phyloP scores from a whole-genome alignment of 2,797 vertebrate genomes.

The Poliocrania exsul region DNA sequence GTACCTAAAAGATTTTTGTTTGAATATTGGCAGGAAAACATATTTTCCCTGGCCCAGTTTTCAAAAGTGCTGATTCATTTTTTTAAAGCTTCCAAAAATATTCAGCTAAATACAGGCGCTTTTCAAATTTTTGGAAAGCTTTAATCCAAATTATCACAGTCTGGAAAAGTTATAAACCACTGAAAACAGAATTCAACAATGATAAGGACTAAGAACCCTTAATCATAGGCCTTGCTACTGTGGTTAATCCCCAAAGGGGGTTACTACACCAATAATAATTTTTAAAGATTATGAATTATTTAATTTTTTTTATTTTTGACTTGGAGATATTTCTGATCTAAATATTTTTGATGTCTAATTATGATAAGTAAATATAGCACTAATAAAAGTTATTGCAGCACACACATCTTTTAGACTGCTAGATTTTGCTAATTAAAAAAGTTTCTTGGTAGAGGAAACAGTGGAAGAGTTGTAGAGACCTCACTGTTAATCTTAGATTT shows the following conservation, averaged over 20 bases:
- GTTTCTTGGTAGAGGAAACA: not conserved
- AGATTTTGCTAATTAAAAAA: not conserved
- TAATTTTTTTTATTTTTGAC: conserved; percentile 33
- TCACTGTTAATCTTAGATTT: not conserved
- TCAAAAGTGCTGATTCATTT: conserved; percentile 43
- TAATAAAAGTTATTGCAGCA: not conserved
- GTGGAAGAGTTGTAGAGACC: not conserved
- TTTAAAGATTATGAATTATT: conserved; percentile 17
- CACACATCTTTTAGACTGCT: not conserved
- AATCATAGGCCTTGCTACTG: conserved; percentile 13
- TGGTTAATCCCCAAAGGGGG: conserved; percentile 2
- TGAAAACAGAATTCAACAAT: conserved; percentile 26
- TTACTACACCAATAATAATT: conserved; percentile 42
- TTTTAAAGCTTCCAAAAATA: conserved; percentile 41
- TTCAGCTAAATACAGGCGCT: not conserved
- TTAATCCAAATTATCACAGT: conserved; percentile 47
- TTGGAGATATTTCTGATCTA: not conserved
- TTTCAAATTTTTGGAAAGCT: conserved; percentile 29
- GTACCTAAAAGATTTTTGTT: not conserved
- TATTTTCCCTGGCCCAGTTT: conserved; percentile 49
- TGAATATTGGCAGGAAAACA: conserved; percentile 21
- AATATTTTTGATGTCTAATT: conserved; percentile 36
- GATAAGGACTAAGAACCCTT: conserved; percentile 35
- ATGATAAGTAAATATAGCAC: not conserved
- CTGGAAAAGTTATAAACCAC: conserved; percentile 22